Base-by-base conservation (phyloP, 2,113 vertebrate genomes). In the Peromyscus maniculatus region DNA sequence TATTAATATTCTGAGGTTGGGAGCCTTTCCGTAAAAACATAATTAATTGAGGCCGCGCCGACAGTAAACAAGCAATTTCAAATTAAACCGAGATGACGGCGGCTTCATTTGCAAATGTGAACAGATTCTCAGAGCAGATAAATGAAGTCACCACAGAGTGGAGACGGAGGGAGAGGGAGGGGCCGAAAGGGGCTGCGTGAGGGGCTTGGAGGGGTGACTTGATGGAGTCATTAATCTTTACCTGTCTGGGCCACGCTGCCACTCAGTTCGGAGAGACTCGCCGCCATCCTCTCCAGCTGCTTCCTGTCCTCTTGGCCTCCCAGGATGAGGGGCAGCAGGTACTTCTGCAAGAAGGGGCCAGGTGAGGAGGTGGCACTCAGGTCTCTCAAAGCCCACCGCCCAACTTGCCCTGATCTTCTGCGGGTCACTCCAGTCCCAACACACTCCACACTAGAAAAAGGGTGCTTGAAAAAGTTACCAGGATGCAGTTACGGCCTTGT, bases 61-160 rank as follows among this genome's bases (percentile, higher is more conserved):
- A 99, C 99, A 99, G 99, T 99, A 99, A 99, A 99, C 99, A 99
- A 99, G 99, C 99, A 99, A 99, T 99, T 99, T 99, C 99, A 99
- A 99, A 99, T 99, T 99, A 99, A 99, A 99, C 99, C 99, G 98
- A 99, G 99, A 99, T 99, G 99, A 99, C 99, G 99, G 99, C 99
- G 98, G 99, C 99, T 99, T 99, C 99, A 99, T 99, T 99, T 99
- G 99, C 99, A 99, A 99, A 99, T 99, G 99, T 99, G 99, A 99
- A 99, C 99, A 99, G 99, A 99, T 99, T 99, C 99, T 99, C 99
- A 99, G 99, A 99, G 99, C 99, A 99, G 99, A 99, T 99, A 99
- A 99, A 99, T 99, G 99, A 99, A 99, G 99, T 99, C 98, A 98
- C 98, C 98, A 98, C 98, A 98, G 98, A 99, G 98, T 98, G 97